A percentile compares a stretch with the other conserved stretches of the same genome.
phyloP scores from a whole-genome alignment of 2,113 vertebrate species.

The Ceuthmochares aereus region DNA sequence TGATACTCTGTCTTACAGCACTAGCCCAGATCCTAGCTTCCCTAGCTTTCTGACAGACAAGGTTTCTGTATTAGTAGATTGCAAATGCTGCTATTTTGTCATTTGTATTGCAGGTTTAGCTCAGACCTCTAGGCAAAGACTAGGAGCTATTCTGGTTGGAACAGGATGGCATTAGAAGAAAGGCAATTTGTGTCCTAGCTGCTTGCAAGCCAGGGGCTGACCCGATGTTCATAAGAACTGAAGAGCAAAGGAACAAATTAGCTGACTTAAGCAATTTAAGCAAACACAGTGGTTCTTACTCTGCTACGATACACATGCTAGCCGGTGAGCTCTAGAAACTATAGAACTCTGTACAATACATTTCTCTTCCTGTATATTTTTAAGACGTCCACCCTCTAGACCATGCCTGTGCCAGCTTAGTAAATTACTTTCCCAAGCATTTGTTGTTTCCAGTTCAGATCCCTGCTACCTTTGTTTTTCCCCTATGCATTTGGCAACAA shows the following conservation, averaged over 20 bases:
- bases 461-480: background rate
- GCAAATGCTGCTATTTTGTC: background rate
- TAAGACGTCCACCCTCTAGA: background rate
- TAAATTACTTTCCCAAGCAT: background rate
- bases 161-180: background rate
- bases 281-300: background rate
- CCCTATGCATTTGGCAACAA: background rate
- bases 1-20: background rate
- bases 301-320: background rate
- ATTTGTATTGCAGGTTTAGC: background rate
- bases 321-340: background rate
- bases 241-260: background rate
- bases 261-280: background rate
- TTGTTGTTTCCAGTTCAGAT: background rate
- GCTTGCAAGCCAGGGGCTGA: background rate
- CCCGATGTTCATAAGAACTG: background rate
- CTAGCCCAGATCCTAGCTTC: background rate
- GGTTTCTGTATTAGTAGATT: background rate
- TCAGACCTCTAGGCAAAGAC: background rate
- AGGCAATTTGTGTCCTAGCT: background rate
- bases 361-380: background rate
- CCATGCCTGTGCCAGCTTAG: background rate
- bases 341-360: background rate
- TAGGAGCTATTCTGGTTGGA: background rate
- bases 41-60: background rate